Evolutionary conservation across 2,888 invertebrate genomes (phyloP), one percentile per base, ranked within the genome.

Genomic region (Caenorhabditis zanzibari): DNA sequence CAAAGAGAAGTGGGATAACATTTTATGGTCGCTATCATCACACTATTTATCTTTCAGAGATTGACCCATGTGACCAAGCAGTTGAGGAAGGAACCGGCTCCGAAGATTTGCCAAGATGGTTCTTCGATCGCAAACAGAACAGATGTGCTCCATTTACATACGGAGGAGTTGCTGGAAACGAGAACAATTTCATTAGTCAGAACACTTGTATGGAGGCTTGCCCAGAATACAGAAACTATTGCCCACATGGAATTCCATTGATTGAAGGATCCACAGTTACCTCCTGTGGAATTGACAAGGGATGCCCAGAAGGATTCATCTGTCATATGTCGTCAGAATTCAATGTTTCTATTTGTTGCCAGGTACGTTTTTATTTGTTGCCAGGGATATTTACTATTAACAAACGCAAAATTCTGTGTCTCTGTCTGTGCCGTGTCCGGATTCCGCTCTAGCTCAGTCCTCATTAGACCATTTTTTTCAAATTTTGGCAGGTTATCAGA

Each of bases 241-340:
- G 91, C 73, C 91, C 91, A 19, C 91, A 91, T 63, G 91, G 91
- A 22, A 86, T 89, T 61, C 91, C 91, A n/a, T 81, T 90, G 68
- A 80, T 88, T 56, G 90, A 90, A 35, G 58, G 75, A 35, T 82
- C 86, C 24, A 84, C 84, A 16, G 87, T 90, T 7, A 86, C 87
- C 9, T 84, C 89, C 9, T 91, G 91, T 68, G 91, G 90, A 64
- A 90, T 91, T 77, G 85, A 90, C 66, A 86, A 90, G 69, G 86
- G 87, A 49, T 91, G 91, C 73, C 90, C 89, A 12, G 87, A 86
- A 28, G 91, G 91, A 22, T 90, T 85, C 87, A 88, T 91, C 41
- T 91, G 91, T 77, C 91, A 91, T 80, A 89, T 91, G 89, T 90
- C 88, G 69, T 85, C 86, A 19, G 90, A 91, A 68, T 88, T 85